These are phyloP conservation scores for Drosophila virilis DNA, from an alignment of 1,140 invertebrate genomes.

Conservation along the genomic window DNA sequence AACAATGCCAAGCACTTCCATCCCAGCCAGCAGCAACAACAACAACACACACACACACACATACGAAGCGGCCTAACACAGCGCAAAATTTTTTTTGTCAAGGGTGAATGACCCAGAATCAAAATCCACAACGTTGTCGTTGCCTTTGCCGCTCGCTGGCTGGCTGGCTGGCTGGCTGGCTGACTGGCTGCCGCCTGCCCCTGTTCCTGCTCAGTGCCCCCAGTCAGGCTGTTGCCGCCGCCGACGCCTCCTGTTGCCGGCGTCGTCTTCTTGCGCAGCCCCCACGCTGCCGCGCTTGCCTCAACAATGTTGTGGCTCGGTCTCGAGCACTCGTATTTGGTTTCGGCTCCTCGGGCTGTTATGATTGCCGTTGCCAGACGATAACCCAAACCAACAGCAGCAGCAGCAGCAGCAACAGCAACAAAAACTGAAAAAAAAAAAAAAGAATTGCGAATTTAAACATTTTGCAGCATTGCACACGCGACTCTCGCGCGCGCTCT, in stretches of 20 bases:
- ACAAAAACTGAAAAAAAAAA: slow-evolving; percentile 56
- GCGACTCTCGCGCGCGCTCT: slow-evolving; percentile 72
- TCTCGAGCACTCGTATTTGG: slow-evolving; percentile 31
- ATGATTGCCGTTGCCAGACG: slow-evolving; percentile 81
- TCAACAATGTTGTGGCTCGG: slow-evolving; percentile 58
- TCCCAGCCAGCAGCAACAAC: slow-evolving; percentile 18
- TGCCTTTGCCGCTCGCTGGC: slow-evolving; percentile 34
- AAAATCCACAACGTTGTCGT: slow-evolving; percentile 78
- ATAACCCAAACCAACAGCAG: slow-evolving; percentile 71
- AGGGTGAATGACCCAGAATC: slow-evolving; percentile 82
- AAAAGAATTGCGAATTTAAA: slow-evolving; percentile 65
- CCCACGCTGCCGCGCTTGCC: slow-evolving; percentile 14
- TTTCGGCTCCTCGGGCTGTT: slow-evolving; percentile 62
- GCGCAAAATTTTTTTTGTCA: slow-evolving; percentile 79
- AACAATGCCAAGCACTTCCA: slow-evolving; percentile 45
- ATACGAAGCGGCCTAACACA: slow-evolving; percentile 79
- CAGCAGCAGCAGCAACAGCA: slow-evolving; percentile 28
- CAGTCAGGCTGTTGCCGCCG: slow-evolving; percentile 4
- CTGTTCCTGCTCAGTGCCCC: slow-evolving; percentile 15
- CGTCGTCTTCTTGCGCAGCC: slow-evolving; percentile 11
- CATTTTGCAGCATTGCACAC: slow-evolving; percentile 81
- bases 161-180: slow-evolving; percentile 42
- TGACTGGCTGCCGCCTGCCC: slow-evolving; percentile 17
- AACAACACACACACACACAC: slow-evolving; percentile 14
- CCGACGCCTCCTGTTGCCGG: slow-evolving; percentile 27